Conservation (phyloP, 2,888 invertebrate genomes). For the Lasioglossum oenotherae region DNA sequence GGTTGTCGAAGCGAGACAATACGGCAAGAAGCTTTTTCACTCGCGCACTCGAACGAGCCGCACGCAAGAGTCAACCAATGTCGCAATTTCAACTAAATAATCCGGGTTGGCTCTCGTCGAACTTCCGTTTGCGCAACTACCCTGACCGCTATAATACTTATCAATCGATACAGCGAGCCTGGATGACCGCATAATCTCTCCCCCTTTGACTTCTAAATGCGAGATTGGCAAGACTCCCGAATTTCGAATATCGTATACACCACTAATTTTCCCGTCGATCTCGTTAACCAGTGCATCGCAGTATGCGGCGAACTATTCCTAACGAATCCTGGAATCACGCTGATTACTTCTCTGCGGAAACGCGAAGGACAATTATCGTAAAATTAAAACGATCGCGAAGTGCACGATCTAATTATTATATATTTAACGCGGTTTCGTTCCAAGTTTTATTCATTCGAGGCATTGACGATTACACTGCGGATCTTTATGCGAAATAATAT, state of each 20-base stretch:
- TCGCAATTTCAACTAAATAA: constrained; percentile 27
- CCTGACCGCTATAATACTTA: constrained; percentile 23
- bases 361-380: not conserved
- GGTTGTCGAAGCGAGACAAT: not conserved
- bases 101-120: not conserved
- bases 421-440: not conserved
- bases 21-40: not conserved
- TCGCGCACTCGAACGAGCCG: not conserved
- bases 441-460: no score
- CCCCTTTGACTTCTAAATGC: constrained; percentile 51
- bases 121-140: constrained; percentile 37
- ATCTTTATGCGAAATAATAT: no score
- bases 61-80: not conserved
- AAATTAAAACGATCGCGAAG: no score
- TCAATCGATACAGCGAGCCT: constrained; percentile 42
- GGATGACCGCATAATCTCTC: constrained; percentile 27
- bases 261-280: constrained; percentile 50
- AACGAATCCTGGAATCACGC: constrained; percentile 15
- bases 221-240: constrained; percentile 56
- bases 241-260: constrained; percentile 52
- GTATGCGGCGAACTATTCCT: constrained; percentile 20
- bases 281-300: constrained; percentile 20
- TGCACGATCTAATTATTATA: not conserved
- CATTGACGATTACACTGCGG: no score
- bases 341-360: constrained; percentile 10